Evolutionary conservation across 1,140 invertebrate species (phyloP).

Genomic region (Steinernema khuongi): DNA sequence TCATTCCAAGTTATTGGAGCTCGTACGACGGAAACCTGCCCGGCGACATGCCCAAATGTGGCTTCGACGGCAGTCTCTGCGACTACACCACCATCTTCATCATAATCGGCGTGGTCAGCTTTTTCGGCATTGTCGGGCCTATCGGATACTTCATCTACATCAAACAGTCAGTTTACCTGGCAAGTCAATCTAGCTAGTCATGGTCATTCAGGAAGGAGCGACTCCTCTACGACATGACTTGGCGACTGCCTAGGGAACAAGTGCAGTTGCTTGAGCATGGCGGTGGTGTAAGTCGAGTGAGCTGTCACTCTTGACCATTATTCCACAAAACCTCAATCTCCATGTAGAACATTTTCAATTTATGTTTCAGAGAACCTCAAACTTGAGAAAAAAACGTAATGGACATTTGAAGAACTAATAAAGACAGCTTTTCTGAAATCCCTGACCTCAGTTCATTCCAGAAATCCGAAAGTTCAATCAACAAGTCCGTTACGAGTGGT

Average conservation of each 20-base stretch:
- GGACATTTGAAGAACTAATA: too few relatives aligned
- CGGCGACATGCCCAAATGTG: constrained; percentile 51
- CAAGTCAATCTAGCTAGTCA: not conserved
- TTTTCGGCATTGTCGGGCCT: constrained; percentile 43
- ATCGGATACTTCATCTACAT: constrained; percentile 54
- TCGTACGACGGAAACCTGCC: constrained; percentile 48
- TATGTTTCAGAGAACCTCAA: too few relatives aligned
- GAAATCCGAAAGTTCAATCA: constrained; percentile 46
- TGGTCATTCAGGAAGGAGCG: constrained; percentile 52
- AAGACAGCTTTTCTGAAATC: not conserved
- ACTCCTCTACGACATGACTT: constrained; percentile 57
- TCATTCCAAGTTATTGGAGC: constrained; percentile 49
- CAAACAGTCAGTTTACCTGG: constrained; percentile 47
- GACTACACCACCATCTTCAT: constrained; percentile 53
- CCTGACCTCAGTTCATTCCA: constrained; percentile 27
- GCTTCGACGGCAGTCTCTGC: constrained; percentile 54
- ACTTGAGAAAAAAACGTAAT: too few relatives aligned
- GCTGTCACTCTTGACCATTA: too few relatives aligned
- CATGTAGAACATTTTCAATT: too few relatives aligned
- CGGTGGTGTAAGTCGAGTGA: constrained; percentile 21
- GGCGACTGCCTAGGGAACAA: constrained; percentile 53
- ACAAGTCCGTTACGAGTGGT: constrained; percentile 38
- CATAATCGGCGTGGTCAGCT: constrained; percentile 42
- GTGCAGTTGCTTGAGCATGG: constrained; percentile 45
- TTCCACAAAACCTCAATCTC: too few relatives aligned